Base-by-base conservation (phyloP, 1,140 invertebrate genomes). In the Macrocentrus cingulum region DNA sequence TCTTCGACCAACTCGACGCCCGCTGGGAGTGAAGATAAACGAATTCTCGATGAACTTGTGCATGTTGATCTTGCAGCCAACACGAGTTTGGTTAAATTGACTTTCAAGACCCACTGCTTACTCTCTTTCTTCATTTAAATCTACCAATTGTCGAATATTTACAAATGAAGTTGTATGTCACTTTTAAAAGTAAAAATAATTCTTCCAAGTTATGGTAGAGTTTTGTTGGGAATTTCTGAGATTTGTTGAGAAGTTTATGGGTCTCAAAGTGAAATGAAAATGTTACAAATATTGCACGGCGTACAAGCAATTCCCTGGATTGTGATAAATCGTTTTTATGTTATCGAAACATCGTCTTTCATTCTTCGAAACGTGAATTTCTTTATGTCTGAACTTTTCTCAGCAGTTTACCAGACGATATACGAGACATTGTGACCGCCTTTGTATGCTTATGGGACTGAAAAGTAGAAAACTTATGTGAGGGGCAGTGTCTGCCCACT, bases 261-360 rank as follows among this genome's bases (percentile, higher is more conserved):
- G 4, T 29, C 25, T 29, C 25, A 29, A 29, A 20, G 25, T 23
- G 22, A 55, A 46, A 56, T 46, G 53, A 56, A 45, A 56, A 42
- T 45, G 46, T 42, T 41, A 56, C 46, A 56, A 56, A 56, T 56
- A 44, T 44, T 56, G 46, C 53, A 56, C 53, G 53, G 55, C 45
- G 42, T 48, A 59, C 48, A 45, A 39, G 37, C 25, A 41, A 41
- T 49, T 37, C 39, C 51, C 23, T 34, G 39, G 41, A 58, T 62
- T 54, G 60, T 62, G 54, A 62, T 62, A 62, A 62, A 62, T 62
- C 42, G 60, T 62, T 37, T 22, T 37, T 45, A 53, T 42, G 55
- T 53, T 58, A 62, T 62, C 49, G 49, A 44, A 34, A 23, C 49
- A 57, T 50, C 46, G 52, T 34, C 37, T 57, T 54, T 48, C 48